Percentiles rank a stretch among this genome's conserved stretches.
Conservation (phyloP, 2,797 vertebrate species). For the Gymnodraco acuticeps region DNA sequence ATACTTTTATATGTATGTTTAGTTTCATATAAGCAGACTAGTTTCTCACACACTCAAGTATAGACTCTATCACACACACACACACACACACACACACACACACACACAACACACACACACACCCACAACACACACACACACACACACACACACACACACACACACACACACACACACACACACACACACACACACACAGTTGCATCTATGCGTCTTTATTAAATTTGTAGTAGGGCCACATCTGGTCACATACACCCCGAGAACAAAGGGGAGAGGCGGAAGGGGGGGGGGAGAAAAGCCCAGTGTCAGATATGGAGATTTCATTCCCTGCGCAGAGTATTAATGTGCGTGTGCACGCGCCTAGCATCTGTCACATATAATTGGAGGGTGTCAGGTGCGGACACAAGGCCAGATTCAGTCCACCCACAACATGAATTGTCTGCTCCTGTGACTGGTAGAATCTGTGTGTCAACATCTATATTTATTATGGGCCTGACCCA, state of each 20-base stretch:
- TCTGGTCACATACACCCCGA: constrained; percentile 80
- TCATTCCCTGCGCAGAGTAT: constrained; percentile 72
- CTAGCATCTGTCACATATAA: constrained; percentile 84
- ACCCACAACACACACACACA: constrained; percentile 25
- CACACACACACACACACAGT: constrained; percentile 38
- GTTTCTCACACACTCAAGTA: constrained; percentile 14
- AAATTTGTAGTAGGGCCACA: constrained; percentile 86
- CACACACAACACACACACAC: neutral
- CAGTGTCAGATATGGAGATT: constrained; percentile 78
- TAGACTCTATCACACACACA: constrained; percentile 1
- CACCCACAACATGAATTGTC: constrained; percentile 80
- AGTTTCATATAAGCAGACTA: constrained; percentile 1
- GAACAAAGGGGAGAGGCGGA: constrained; percentile 78
- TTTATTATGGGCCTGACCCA: constrained; percentile 76
- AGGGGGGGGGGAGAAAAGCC: constrained; percentile 23
- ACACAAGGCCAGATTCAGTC: constrained; percentile 80
- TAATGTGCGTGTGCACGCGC: constrained; percentile 81
- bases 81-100: constrained; percentile 31
- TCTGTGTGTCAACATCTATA: constrained; percentile 79
- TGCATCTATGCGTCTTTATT: constrained; percentile 80
- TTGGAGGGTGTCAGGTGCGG: constrained; percentile 86
- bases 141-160: neutral
- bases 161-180: constrained; percentile 29
- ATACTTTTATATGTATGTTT: neutral
- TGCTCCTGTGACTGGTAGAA: constrained; percentile 73